These are phyloP conservation scores for Spilogale gracilis DNA, from an alignment of 2,113 vertebrate genomes.

Conservation along the genomic window DNA sequence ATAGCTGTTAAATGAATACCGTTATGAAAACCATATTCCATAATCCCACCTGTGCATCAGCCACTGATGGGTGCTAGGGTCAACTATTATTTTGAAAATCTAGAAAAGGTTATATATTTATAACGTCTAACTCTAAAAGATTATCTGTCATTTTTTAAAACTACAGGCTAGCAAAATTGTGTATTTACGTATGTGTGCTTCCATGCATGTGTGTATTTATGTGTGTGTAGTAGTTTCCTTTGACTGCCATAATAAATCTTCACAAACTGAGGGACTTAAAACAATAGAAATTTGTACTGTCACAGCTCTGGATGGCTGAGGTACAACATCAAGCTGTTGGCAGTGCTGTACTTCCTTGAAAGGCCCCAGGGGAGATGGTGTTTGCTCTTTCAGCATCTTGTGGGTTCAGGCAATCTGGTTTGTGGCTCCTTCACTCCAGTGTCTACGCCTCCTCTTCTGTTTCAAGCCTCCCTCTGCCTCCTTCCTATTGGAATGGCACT, in stretches of 20 bases:
- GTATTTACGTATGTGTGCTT: neutral
- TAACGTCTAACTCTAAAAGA: conserved; percentile 38
- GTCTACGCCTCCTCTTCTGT: neutral
- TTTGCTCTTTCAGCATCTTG: neutral
- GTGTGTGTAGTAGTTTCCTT: neutral
- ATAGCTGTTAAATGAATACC: neutral
- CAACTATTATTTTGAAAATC: conserved; percentile 13
- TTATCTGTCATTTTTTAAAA: neutral
- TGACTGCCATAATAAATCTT: neutral
- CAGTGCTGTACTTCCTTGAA: neutral
- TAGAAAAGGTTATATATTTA: neutral
- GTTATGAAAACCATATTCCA: neutral
- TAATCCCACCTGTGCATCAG: neutral
- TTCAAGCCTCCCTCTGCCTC: neutral
- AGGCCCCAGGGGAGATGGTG: neutral
- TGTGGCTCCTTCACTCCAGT: neutral
- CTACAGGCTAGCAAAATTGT: neutral
- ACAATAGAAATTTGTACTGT: conserved; percentile 41
- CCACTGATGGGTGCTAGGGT: neutral
- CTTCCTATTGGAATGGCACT: neutral
- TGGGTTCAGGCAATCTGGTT: neutral
- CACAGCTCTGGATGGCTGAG: neutral
- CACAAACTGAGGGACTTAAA: neutral
- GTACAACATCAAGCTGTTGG: neutral
- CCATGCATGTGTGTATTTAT: neutral